Base-by-base conservation (phyloP, 2,113 vertebrate genomes). In the Ornithorhynchus anatinus region DNA sequence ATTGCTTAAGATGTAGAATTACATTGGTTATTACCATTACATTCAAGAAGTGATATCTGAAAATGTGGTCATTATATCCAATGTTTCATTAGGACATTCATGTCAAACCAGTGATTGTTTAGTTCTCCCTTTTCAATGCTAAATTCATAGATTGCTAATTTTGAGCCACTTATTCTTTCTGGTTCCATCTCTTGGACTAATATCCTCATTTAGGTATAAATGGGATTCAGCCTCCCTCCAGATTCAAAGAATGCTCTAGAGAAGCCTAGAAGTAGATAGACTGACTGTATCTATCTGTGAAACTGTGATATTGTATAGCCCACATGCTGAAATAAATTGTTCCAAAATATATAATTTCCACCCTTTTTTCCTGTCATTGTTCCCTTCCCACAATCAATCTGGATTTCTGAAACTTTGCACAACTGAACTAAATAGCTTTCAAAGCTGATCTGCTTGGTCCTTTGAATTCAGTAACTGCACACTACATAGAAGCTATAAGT, bases 171-270 rank as follows among this genome's bases (percentile, higher is more conserved):
- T 63, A 77, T 77, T 83, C 68, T 82, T 80, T 59, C 10, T 62
- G 59, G n/a, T 43, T 62, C 43, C n/a, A 70, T 75, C 53, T 60
- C 44, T 33, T 57, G 69, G 57, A 40, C 36, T 57, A 69, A 25
- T 59, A 59, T 79, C 79, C 63, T 77, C 83, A 84, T 84, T 87
- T 87, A 84, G 69, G 67, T 51, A 67, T 85, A 84, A 84, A 81
- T 69, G 75, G 62, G 80, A 50, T 74, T 84, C 64, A 82, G 74
- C 68, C 39, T 79, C 74, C 79, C 75, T 84, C 47, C 71, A 86
- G 65, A 56, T 66, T 84, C 86, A 84, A 74, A 78, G 82, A 86
- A 82, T 82, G 84, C 77, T 88, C 80, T 72, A 77, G 70, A 64
- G 72, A 54, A 13, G 36, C 35, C 47, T 77, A 66, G 81, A 87